Evolutionary conservation across 2,888 invertebrate genomes (phyloP), one percentile per base, ranked within the genome.

Genomic region (Dorcus hopei): DNA sequence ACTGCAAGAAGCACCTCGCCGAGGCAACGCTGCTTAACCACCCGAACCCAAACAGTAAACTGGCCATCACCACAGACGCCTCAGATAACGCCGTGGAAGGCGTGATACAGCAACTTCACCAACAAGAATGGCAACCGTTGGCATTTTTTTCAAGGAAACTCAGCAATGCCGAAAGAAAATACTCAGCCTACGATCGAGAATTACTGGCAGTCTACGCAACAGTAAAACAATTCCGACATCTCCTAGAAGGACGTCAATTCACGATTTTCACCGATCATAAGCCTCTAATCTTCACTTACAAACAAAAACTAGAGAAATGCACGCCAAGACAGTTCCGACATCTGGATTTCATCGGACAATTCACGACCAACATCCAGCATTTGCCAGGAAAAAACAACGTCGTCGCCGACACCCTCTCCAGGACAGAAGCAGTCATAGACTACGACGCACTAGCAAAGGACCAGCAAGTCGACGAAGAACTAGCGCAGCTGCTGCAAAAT

Each of bases 131-230:
- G 52, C 42, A 53, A 47, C 55, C 51, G 2, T 33, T 55, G n/a
- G 55, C 23, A n/a, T 55, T 51, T n/a, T 23, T 39, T 16, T 52
- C 51, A 5, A 55, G 23, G 40, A 52, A 38, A 26, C 38, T 54
- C 14, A 48, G 57, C 7, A 54, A 59, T 9, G 45, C 57, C 3
- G 55, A 68, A 45, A 48, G 50, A 8, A 75, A 73, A 8, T 79
- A 77, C 50, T 72, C 74, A n/a, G 70, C 71, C 23, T 78, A 77
- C 58, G 77, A 80, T 52, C 39, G 76, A 2, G 76, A 78, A 61
- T 67, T 80, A 0, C 62, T 76, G 3, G 77, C 76, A 0, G 71
- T 74, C 3, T 78, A 77, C 54, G 61, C 66, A 51, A 71, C 72
- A 0, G 64, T 78, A 0, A 69, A 70, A 49, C 63, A 75, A 55